Evolutionary conservation across 2,797 vertebrate genomes (phyloP).

Genomic region (Enteromius unitaeniatus): DNA sequence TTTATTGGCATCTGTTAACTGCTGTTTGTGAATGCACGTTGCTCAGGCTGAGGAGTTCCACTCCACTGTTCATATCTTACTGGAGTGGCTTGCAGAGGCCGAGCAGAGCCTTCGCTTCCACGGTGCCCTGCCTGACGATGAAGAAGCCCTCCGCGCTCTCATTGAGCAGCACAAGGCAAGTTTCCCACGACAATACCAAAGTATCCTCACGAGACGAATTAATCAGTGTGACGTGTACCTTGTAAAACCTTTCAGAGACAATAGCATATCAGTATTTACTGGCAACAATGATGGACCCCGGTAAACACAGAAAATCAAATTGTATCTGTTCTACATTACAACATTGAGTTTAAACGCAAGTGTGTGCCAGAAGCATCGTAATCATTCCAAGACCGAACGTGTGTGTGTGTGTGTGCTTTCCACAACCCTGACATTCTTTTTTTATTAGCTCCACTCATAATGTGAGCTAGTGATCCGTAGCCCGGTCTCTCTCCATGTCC

Average conservation of each 20-base stretch:
- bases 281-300: not conserved
- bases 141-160: slow-evolving; percentile 88
- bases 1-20: not conserved
- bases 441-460: slow-evolving; percentile 54
- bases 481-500: slow-evolving; percentile 48
- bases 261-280: not conserved
- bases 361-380: not conserved
- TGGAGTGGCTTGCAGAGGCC: slow-evolving; percentile 98
- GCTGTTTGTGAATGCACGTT: not conserved
- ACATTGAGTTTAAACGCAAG: slow-evolving; percentile 4
- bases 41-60: slow-evolving; percentile 96
- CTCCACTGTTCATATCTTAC: slow-evolving; percentile 91
- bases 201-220: not conserved
- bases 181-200: slow-evolving; percentile 1
- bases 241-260: not conserved
- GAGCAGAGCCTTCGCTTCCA: slow-evolving; percentile 97
- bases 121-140: slow-evolving; percentile 92
- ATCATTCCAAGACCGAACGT: slow-evolving; percentile 16
- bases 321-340: slow-evolving; percentile 14
- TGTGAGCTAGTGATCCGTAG: slow-evolving; percentile 43
- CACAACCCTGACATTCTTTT: slow-evolving; percentile 52
- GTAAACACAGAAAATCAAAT: not conserved
- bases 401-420: slow-evolving; percentile 31
- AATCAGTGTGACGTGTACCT: not conserved
- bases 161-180: slow-evolving; percentile 94